These are phyloP conservation scores for Acanthosoma haemorrhoidale DNA, from an alignment of 2,888 invertebrate genomes.

Conservation along the genomic window DNA sequence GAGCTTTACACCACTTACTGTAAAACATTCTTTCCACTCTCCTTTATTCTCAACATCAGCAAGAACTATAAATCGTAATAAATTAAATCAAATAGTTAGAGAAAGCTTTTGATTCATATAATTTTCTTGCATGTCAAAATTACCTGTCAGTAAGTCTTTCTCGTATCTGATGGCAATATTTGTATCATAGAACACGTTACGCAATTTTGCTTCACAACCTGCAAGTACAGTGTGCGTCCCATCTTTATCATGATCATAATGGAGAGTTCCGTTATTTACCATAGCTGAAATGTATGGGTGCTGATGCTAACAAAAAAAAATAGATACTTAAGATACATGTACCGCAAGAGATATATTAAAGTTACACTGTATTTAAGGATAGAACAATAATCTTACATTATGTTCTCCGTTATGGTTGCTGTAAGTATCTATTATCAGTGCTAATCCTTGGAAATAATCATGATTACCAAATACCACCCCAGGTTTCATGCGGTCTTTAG, in stretches of 20 bases:
- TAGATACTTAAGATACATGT: no score
- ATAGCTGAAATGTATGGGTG: constrained; percentile 98
- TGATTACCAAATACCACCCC: constrained; percentile 94
- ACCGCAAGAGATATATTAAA: neutral
- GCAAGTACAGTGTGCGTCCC: constrained; percentile 96
- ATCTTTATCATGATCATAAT: constrained; percentile 97
- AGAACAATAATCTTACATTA: constrained; percentile 63
- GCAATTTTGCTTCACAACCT: constrained; percentile 93
- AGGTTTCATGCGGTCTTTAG: constrained; percentile 66
- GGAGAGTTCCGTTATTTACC: constrained; percentile 91
- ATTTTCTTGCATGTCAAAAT: constrained; percentile 23
- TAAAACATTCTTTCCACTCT: constrained; percentile 90
- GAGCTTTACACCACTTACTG: constrained; percentile 78
- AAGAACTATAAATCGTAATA: constrained; percentile 61
- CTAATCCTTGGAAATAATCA: constrained; percentile 85
- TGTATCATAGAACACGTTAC: constrained; percentile 86
- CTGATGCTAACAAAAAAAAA: constrained; percentile 56
- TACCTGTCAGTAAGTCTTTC: constrained; percentile 79
- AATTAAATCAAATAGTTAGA: neutral
- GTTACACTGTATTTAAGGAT: no score
- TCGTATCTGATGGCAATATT: constrained; percentile 86
- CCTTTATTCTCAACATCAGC: constrained; percentile 88
- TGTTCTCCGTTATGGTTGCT: constrained; percentile 99
- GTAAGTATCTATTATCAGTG: constrained; percentile 93
- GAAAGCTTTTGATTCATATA: neutral